phyloP scores from a whole-genome alignment of 2,888 invertebrate genomes.

The Sisyra terminalis region DNA sequence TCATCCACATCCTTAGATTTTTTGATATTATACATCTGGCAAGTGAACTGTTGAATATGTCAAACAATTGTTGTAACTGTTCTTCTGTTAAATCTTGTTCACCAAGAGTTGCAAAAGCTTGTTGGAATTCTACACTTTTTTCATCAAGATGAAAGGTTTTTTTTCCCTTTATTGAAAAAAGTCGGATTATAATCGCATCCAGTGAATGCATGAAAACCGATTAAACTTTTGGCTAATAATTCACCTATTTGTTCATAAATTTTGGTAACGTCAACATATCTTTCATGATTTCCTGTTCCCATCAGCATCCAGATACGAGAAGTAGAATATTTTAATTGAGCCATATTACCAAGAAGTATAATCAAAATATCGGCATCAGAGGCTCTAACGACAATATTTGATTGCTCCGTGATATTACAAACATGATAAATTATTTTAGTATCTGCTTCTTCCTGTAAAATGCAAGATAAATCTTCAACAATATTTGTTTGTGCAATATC shows the following conservation, averaged over 20 bases:
- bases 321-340: constrained; percentile 6
- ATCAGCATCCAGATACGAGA: constrained; percentile 6
- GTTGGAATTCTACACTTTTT: constrained; percentile 7
- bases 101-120: background rate
- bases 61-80: background rate
- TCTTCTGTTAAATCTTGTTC: background rate
- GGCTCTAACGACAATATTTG: constrained; percentile 2
- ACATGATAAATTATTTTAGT: constrained; percentile 10
- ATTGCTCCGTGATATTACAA: constrained; percentile 1
- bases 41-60: background rate
- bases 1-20: background rate
- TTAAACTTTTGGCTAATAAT: constrained; percentile 5
- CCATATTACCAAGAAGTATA: constrained; percentile 5
- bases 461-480: constrained; percentile 5
- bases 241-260: constrained; percentile 5
- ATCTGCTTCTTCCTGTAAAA: constrained; percentile 9
- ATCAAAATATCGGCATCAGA: constrained; percentile 4
- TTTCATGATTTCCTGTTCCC: constrained; percentile 6
- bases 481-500: constrained; percentile 1
- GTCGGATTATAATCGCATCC: constrained; percentile 14
- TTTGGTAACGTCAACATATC: constrained; percentile 6
- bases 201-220: constrained; percentile 14
- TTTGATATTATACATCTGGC: background rate
- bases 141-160: too few species aligned
- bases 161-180: constrained; percentile 13